These are phyloP conservation scores for Apeltes quadracus DNA, from an alignment of 2,113 vertebrate genomes.

Conservation along the genomic window DNA sequence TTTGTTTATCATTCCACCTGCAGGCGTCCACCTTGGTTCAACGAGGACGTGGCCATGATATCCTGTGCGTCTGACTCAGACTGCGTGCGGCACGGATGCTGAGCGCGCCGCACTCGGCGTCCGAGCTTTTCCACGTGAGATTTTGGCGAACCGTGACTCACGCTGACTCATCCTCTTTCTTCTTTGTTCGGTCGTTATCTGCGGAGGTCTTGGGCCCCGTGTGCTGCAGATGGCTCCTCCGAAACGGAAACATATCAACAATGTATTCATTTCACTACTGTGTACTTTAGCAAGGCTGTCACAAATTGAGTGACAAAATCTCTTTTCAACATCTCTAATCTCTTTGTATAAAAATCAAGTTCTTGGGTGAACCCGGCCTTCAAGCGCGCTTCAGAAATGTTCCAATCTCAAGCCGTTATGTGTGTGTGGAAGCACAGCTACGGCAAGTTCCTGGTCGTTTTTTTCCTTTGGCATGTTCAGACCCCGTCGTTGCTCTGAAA, in stretches of 20 bases:
- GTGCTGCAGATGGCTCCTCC: slow-evolving; percentile 1
- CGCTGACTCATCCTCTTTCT: slow-evolving; percentile 33
- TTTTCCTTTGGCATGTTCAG: no score
- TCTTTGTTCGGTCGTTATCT: slow-evolving; percentile 22
- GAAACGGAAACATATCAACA: neutral
- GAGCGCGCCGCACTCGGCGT: slow-evolving; percentile 28
- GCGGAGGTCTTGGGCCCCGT: neutral
- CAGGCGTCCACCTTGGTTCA: slow-evolving; percentile 4
- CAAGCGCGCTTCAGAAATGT: no score
- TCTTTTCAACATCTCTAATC: no score
- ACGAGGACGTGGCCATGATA: slow-evolving; percentile 14
- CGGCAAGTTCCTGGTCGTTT: neutral
- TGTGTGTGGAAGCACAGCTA: neutral
- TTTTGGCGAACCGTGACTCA: slow-evolving; percentile 35
- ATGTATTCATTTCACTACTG: neutral
- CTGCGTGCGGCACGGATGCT: slow-evolving; percentile 16
- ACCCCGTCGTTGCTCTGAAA: neutral
- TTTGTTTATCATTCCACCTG: slow-evolving; percentile 3
- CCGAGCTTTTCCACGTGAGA: slow-evolving; percentile 41
- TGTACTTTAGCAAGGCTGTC: neutral
- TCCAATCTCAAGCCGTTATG: no score
- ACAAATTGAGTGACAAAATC: neutral
- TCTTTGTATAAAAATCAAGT: no score
- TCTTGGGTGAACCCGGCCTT: no score
- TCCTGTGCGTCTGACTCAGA: slow-evolving; percentile 25